Evolutionary conservation across 2,797 vertebrate genomes (phyloP).

Genomic region (Limnodromus scolopaceus): DNA sequence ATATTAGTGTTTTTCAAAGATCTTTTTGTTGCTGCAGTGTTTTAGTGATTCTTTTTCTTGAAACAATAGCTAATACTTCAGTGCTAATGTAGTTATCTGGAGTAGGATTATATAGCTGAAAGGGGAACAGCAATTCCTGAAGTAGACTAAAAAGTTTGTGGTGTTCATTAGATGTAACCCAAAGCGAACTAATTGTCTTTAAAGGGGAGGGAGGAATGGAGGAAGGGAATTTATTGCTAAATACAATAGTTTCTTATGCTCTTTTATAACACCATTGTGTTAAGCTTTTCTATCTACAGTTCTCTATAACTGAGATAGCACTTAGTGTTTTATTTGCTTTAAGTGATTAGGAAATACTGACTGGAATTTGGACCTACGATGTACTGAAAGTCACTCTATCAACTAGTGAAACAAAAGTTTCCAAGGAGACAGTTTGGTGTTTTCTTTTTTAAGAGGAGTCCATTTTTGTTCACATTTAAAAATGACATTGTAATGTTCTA

Average conservation of each 20-base stretch:
- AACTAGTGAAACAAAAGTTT: not conserved
- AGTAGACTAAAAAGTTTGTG: not conserved
- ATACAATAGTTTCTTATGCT: not conserved
- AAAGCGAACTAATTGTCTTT: not conserved
- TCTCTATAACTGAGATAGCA: not conserved
- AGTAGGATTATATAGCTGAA: not conserved
- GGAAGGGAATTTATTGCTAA: not conserved
- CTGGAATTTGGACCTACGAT: slow-evolving; percentile 13
- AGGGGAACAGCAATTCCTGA: not conserved
- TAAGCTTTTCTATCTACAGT: not conserved
- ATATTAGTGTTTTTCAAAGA: not conserved
- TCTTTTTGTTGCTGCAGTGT: not conserved
- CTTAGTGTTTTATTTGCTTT: slow-evolving; percentile 27
- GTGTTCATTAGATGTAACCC: not conserved
- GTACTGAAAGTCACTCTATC: slow-evolving; percentile 9
- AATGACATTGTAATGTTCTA: not conserved
- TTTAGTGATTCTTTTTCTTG: not conserved
- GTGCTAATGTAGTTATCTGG: not conserved
- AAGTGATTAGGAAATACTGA: not conserved
- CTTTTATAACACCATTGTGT: not conserved
- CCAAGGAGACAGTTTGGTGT: not conserved
- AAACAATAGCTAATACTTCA: not conserved
- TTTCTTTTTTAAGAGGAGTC: not conserved
- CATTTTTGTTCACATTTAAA: not conserved
- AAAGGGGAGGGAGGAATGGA: not conserved